phyloP scores from a whole-genome alignment of 2,888 invertebrate genomes.

The Elegia similella region DNA sequence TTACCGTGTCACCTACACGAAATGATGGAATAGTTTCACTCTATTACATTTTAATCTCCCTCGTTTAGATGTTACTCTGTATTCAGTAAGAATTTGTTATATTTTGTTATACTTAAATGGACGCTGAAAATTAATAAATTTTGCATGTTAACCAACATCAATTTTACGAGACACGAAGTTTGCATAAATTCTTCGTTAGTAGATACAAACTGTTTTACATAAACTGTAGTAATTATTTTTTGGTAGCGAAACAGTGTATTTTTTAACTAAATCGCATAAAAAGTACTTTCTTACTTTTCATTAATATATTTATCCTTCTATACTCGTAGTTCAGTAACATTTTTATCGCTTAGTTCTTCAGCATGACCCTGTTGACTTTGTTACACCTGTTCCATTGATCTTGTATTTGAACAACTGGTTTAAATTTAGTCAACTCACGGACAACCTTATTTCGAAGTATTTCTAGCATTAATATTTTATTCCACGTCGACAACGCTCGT shows the following conservation, averaged over 20 bases:
- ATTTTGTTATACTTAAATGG: no score
- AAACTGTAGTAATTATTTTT: neutral
- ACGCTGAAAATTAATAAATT: neutral
- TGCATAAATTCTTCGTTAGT: neutral
- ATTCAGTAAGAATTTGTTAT: no score
- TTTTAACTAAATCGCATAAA: neutral
- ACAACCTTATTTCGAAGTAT: neutral
- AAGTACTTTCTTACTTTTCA: neutral
- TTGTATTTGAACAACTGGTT: slow-evolving; percentile 49
- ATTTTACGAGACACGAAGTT: slow-evolving; percentile 6
- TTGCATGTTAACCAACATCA: neutral
- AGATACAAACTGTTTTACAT: neutral
- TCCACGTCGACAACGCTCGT: slow-evolving; percentile 30
- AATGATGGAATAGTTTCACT: no score
- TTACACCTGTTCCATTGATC: slow-evolving; percentile 26
- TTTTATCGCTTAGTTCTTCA: neutral
- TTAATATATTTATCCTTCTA: no score
- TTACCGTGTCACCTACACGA: no score
- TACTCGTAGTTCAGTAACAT: neutral
- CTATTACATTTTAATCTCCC: no score
- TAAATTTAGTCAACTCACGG: slow-evolving; percentile 18
- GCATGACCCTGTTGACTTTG: neutral
- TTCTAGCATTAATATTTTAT: slow-evolving; percentile 32
- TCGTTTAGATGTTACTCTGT: no score
- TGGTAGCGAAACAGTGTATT: neutral